Base-by-base conservation (phyloP, 2,888 invertebrate genomes). In the Polietes domitor region DNA sequence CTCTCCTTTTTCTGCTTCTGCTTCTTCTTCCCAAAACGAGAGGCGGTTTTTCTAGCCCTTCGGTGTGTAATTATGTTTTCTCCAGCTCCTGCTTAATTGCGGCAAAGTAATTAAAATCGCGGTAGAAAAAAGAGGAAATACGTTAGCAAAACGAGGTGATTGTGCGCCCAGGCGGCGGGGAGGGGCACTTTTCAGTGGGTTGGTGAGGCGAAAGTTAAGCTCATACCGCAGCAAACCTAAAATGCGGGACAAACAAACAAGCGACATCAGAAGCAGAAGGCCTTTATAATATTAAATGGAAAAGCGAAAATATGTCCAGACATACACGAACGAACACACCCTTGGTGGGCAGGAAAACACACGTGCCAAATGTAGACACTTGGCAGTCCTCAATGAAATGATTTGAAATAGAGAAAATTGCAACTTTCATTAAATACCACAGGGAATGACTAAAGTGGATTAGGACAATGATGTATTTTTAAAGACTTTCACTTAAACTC, bases 61-160 rank as follows among this genome's bases (percentile, higher is more conserved):
- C 3, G 7, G n/a, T 47, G n/a, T 53, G 41, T 65, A 68, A 79
- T 83, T 76, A 82, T 55, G 58, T 41, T 61, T 21, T 58, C 17
- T 75, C 77, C 37, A 43, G 43, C n/a, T n/a, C 43, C 55, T 78
- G 0, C 55, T 15, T 76, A 78, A 78, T 65, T 61, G 41, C 37
- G 47, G 65, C 28, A 28, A 70, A 32, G 82, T 73, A 77, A 80
- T 83, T 83, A 63, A 75, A 70, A 55, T 68, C 43, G 15, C 37
- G 6, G n/a, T 41, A 63, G 17, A 32, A 15, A 41, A 37, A 61
- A 21, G 10, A 41, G 17, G n/a, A 63, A 37, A 32, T n/a, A 17
- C 9, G 17, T 65, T 41, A 41, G 24, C 68, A 43, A 43, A 68
- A 68, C 7, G 37, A 43, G 12, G 24, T 1, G 53, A 9, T 21